phyloP scores from a whole-genome alignment of 2,113 vertebrate species.

The Lepisosteus oculatus region DNA sequence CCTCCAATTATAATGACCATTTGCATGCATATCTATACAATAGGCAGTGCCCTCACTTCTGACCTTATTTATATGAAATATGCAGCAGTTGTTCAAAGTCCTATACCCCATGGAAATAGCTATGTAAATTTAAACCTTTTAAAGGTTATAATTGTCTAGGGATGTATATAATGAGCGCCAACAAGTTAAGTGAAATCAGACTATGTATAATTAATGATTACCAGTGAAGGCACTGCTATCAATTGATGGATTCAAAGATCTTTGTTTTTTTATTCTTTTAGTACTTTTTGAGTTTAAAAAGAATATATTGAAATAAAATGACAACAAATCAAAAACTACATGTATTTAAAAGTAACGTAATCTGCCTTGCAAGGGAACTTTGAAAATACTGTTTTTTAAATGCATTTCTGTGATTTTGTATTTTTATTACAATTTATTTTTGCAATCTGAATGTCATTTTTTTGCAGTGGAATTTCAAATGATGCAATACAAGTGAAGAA shows the following conservation, averaged over 20 bases:
- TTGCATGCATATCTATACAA: not conserved
- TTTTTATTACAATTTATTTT: too few relatives aligned
- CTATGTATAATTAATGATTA: conserved; percentile 13
- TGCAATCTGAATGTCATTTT: too few relatives aligned
- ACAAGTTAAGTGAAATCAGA: conserved; percentile 15
- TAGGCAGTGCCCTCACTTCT: not conserved
- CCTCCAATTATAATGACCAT: not conserved
- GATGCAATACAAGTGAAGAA: too few relatives aligned
- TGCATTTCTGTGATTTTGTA: too few relatives aligned
- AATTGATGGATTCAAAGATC: not conserved
- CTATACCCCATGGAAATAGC: conserved; percentile 3
- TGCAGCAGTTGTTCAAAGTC: conserved; percentile 6
- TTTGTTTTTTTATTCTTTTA: too few relatives aligned
- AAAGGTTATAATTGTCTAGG: conserved; percentile 9
- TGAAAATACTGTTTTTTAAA: too few relatives aligned
- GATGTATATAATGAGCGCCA: conserved; percentile 14
- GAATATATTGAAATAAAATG: too few relatives aligned
- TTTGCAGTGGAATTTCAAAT: too few relatives aligned
- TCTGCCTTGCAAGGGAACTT: too few relatives aligned
- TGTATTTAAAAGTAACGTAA: too few relatives aligned
- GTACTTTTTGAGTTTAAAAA: too few relatives aligned
- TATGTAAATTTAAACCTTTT: conserved; percentile 15
- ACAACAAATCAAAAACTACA: too few relatives aligned
- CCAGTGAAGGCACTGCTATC: not conserved
- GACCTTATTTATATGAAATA: conserved; percentile 14